phyloP scores from a whole-genome alignment of 2,797 vertebrate genomes.

The Takifugu rubripes region DNA sequence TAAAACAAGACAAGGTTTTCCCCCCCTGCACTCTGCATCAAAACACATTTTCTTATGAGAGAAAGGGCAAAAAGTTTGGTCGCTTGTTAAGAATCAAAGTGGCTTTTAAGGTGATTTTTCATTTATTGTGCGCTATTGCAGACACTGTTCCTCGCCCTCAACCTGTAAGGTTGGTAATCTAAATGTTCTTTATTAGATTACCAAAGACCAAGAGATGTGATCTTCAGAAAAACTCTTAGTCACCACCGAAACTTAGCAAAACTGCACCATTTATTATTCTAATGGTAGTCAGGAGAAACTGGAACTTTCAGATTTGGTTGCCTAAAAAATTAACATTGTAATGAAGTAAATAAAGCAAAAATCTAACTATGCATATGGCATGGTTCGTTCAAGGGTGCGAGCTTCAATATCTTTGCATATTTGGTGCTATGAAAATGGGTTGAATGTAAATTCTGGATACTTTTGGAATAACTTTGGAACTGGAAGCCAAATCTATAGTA shows the following conservation, averaged over 20 bases:
- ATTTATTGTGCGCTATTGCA: no score
- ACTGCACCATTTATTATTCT: no score
- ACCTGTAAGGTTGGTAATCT: no score
- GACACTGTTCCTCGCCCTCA: no score
- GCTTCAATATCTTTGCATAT: neutral
- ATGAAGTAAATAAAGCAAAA: neutral
- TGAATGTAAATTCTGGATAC: neutral
- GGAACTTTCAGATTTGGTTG: neutral
- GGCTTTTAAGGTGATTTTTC: constrained; percentile 7
- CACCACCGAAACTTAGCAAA: no score
- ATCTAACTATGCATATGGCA: neutral
- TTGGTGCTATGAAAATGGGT: no score
- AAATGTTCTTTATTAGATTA: no score
- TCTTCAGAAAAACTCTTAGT: neutral
- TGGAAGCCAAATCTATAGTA: neutral
- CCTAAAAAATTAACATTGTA: neutral
- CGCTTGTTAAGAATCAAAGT: constrained; percentile 17
- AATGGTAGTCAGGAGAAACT: neutral
- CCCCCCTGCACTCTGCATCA: constrained; percentile 1
- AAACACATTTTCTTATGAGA: constrained; percentile 11
- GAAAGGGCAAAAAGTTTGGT: neutral
- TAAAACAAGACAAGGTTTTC: neutral
- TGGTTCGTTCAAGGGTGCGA: neutral
- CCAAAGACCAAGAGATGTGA: neutral
- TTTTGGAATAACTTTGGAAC: neutral